Percentiles rank a stretch among this genome's conserved stretches.
Conservation (phyloP, 2,113 vertebrate species). For the Peromyscus californicus region DNA sequence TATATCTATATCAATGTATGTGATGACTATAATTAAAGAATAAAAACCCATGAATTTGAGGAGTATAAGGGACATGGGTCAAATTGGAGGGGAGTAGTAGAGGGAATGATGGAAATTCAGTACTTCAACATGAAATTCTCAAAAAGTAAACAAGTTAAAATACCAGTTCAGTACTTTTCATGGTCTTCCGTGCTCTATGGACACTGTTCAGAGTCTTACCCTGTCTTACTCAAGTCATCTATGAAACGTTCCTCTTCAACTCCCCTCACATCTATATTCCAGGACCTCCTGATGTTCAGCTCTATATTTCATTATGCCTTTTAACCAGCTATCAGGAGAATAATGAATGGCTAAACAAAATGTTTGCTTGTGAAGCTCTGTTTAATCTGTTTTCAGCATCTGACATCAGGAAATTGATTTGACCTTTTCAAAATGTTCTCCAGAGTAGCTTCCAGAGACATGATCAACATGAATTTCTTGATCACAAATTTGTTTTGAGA, state of each 20-base stretch:
- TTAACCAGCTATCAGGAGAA: not conserved
- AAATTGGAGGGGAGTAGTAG: not conserved
- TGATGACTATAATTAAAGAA: not conserved
- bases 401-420: not conserved
- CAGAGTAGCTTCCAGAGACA: not conserved
- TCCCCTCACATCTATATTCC: not conserved
- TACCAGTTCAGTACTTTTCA: not conserved
- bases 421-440: constrained; percentile 34
- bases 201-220: not conserved
- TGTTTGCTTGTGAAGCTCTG: constrained; percentile 7
- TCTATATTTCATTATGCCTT: constrained; percentile 12
- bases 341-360: constrained; percentile 24
- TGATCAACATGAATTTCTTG: not conserved
- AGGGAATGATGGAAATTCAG: not conserved
- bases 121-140: not conserved
- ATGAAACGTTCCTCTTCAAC: not conserved
- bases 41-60: not conserved
- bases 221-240: not conserved
- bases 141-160: not conserved
- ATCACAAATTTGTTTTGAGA: not conserved
- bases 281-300: not conserved
- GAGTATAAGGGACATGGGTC: not conserved
- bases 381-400: constrained; percentile 41
- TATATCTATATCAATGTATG: not conserved
- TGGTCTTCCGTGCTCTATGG: not conserved